Evolutionary conservation across 2,888 invertebrate genomes (phyloP).

Genomic region (Leptinotarsa tumamoca): DNA sequence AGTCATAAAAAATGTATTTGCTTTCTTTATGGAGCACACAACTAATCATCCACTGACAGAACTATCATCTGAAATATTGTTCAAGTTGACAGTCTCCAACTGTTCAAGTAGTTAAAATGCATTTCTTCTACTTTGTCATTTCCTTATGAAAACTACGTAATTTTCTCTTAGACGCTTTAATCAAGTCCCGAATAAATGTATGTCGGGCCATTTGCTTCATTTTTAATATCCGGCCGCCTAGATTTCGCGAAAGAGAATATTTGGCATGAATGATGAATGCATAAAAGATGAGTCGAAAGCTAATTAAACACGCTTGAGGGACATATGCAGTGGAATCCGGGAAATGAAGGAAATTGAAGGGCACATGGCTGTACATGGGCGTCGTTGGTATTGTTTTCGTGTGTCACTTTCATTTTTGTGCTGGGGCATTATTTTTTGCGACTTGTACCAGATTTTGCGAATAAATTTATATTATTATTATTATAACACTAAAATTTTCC

Average conservation of each 20-base stretch:
- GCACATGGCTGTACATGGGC: background rate
- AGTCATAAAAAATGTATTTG: no score
- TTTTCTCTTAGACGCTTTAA: conserved; percentile 7
- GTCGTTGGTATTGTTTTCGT: background rate
- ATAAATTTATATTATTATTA: no score
- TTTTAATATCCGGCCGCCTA: conserved; percentile 8
- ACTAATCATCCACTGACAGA: background rate
- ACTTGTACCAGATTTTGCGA: no score
- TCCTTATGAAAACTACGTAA: conserved; percentile 1
- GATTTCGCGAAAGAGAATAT: conserved; percentile 16
- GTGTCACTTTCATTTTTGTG: no score
- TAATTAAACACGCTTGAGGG: background rate
- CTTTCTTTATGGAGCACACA: background rate
- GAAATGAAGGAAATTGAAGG: background rate
- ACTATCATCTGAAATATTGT: no score
- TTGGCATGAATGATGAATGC: conserved; percentile 6
- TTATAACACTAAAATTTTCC: no score
- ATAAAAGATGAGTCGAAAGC: conserved; percentile 16
- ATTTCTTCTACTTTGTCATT: conserved; percentile 2
- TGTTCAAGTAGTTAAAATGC: background rate
- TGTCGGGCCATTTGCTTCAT: conserved; percentile 14
- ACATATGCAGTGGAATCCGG: background rate
- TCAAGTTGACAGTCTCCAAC: background rate
- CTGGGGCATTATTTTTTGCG: no score
- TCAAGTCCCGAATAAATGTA: conserved; percentile 7